Percentiles rank a stretch among this genome's conserved stretches.
phyloP scores from a whole-genome alignment of 2,888 invertebrate species.

The Cheilosia variabilis region DNA sequence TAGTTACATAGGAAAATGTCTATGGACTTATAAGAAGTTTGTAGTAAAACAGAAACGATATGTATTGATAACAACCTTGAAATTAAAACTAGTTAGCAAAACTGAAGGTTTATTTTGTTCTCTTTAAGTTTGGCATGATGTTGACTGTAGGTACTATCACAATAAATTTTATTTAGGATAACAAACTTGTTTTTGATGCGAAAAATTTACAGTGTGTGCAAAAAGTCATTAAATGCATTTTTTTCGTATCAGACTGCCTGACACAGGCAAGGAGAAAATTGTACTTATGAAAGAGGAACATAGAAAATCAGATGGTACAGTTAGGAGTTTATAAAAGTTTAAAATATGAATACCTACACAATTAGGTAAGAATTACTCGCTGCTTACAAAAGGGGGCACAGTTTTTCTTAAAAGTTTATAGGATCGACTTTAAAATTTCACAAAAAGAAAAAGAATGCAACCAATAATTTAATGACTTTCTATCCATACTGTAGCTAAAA shows the following conservation, averaged over 20 bases:
- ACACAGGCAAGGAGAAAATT: constrained; percentile 1
- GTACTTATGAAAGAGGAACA: background rate
- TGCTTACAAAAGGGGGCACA: too few relatives aligned
- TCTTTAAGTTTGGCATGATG: constrained; percentile 28
- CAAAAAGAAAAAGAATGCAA: background rate
- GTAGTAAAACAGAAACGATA: too few relatives aligned
- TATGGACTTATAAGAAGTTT: too few relatives aligned
- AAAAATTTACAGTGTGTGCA: background rate
- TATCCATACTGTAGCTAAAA: background rate
- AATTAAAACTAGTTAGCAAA: background rate
- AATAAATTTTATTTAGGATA: constrained; percentile 6
- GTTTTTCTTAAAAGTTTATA: background rate
- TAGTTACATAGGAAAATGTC: too few relatives aligned
- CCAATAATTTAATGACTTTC: constrained; percentile 7
- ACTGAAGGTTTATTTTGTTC: background rate
- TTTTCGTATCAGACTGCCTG: background rate
- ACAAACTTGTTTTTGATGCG: background rate
- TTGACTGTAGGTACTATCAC: constrained; percentile 40
- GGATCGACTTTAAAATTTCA: background rate
- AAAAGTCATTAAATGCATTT: constrained; percentile 3
- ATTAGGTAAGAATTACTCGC: background rate
- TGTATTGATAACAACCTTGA: too few relatives aligned
- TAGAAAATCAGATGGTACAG: too few relatives aligned
- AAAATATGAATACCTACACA: background rate
- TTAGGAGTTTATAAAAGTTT: background rate